Percentiles rank a stretch among this genome's conserved stretches.
Evolutionary conservation across 2,113 vertebrate species (phyloP).

Genomic region (Rhinopomastus cyanomelas): DNA sequence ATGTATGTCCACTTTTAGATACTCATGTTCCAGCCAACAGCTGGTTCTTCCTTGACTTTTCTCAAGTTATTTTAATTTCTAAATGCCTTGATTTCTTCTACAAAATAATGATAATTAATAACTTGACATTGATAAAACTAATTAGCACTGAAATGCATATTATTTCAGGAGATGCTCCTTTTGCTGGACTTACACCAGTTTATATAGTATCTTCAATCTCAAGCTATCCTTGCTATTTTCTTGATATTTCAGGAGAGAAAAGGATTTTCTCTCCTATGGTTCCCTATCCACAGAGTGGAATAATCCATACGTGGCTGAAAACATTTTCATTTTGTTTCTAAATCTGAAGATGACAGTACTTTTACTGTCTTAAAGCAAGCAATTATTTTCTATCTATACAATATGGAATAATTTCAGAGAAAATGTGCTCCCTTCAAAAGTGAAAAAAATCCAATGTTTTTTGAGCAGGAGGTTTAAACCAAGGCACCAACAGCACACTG

Average conservation of each 20-base stretch:
- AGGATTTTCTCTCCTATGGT: not conserved
- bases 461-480: not conserved
- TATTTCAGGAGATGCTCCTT: not conserved
- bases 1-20: not conserved
- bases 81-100: not conserved
- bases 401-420: not conserved
- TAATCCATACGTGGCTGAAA: not conserved
- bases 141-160: not conserved
- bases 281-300: not conserved
- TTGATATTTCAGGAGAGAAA: not conserved
- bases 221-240: not conserved
- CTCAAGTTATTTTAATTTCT: not conserved
- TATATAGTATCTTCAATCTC: not conserved
- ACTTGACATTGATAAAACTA: not conserved
- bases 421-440: not conserved
- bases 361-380: not conserved
- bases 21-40: not conserved
- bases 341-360: not conserved
- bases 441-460: not conserved
- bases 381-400: not conserved
- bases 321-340: not conserved
- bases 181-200: not conserved
- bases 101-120: not conserved
- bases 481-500: not conserved
- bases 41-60: not conserved